Evolutionary conservation across 1,140 invertebrate genomes (phyloP).

Genomic region (Cecropterus lyciades): DNA sequence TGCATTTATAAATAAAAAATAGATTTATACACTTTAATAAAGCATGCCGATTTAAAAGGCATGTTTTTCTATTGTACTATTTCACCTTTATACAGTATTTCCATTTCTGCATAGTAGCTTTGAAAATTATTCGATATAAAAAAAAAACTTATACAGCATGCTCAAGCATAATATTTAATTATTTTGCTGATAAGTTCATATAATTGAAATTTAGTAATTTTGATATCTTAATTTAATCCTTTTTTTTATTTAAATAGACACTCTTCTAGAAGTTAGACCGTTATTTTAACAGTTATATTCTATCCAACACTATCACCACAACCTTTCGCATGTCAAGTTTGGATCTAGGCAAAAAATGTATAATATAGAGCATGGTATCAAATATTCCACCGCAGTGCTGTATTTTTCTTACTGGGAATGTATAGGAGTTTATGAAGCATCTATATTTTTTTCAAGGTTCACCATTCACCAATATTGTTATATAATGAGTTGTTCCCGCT

Average conservation of each 20-base stretch:
- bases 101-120: constrained; percentile 36
- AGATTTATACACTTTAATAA: no score
- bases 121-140: constrained; percentile 17
- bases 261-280: constrained; percentile 11
- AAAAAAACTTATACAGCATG: constrained; percentile 14
- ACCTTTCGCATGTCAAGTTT: constrained; percentile 31
- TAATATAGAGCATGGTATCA: constrained; percentile 25
- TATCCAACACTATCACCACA: constrained; percentile 17
- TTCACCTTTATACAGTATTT: constrained; percentile 10
- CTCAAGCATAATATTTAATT: constrained; percentile 23
- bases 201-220: constrained; percentile 12
- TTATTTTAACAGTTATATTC: constrained; percentile 17
- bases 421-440: constrained; percentile 18
- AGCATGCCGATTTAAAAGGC: neutral
- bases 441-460: constrained; percentile 16
- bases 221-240: constrained; percentile 12
- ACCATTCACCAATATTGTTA: constrained; percentile 24
- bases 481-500: constrained; percentile 28
- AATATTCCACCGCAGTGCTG: constrained; percentile 20
- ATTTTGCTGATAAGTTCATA: constrained; percentile 21
- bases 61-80: constrained; percentile 11
- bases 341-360: constrained; percentile 24
- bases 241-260: constrained; percentile 7
- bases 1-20: no score
- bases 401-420: constrained; percentile 16